These are phyloP conservation scores for Melanotaenia pygmaea DNA, from an alignment of 2,797 vertebrate species.

Conservation along the genomic window DNA sequence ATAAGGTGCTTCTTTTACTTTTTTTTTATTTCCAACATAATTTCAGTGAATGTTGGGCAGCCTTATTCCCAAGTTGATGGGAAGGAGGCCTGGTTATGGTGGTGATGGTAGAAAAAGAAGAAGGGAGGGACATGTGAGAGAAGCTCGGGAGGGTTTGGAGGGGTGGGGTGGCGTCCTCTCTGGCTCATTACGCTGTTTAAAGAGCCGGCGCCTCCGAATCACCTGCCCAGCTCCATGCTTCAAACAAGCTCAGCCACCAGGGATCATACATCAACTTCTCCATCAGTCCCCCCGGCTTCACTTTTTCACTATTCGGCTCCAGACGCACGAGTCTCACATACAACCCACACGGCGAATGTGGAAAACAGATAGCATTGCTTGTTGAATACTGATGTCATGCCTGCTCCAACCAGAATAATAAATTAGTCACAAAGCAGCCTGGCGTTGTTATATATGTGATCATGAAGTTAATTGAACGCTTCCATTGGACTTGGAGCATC, in stretches of 20 bases:
- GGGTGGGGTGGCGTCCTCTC: constrained; percentile 56
- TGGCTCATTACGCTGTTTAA: constrained; percentile 83
- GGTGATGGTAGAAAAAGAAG: constrained; percentile 1
- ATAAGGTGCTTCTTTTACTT: too few relatives aligned
- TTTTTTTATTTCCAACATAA: not conserved
- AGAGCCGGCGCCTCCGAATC: constrained; percentile 78
- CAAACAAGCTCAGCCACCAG: constrained; percentile 72
- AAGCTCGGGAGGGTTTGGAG: not conserved
- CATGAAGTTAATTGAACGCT: constrained; percentile 46
- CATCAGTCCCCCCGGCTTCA: constrained; percentile 57
- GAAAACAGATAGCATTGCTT: constrained; percentile 12
- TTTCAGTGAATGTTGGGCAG: not conserved
- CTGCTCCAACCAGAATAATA: constrained; percentile 50
- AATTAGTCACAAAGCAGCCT: constrained; percentile 48
- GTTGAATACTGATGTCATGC: constrained; percentile 53
- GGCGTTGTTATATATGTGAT: constrained; percentile 33
- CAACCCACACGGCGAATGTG: not conserved
- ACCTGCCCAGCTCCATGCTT: constrained; percentile 78
- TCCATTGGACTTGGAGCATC: constrained; percentile 35
- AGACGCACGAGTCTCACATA: constrained; percentile 27
- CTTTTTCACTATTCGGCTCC: constrained; percentile 49
- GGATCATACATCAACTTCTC: constrained; percentile 79
- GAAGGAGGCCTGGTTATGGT: constrained; percentile 15
- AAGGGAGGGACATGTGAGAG: not conserved
- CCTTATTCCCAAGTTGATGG: not conserved